A percentile compares a stretch with the other conserved stretches of the same genome.
These are phyloP conservation scores for Microctonus brassicae DNA, from an alignment of 2,888 invertebrate genomes.

Conservation along the genomic window DNA sequence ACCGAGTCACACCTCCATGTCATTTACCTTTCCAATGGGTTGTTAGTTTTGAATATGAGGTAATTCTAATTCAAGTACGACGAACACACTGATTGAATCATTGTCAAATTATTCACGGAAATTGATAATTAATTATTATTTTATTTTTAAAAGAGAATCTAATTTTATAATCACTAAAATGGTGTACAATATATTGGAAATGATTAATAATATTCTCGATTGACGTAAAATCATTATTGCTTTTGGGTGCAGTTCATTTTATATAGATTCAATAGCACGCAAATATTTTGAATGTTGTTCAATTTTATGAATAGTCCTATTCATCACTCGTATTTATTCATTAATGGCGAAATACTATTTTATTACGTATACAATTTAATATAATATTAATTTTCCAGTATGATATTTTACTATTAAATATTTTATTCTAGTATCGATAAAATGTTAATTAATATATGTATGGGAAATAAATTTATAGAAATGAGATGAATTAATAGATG, in stretches of 20 bases:
- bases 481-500: too few relatives aligned
- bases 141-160: neutral
- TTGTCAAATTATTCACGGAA: neutral
- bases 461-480: too few relatives aligned
- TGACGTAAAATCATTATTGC: neutral
- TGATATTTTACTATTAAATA: too few relatives aligned
- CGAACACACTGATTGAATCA: neutral
- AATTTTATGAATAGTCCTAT: neutral
- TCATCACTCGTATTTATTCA: neutral
- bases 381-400: too few relatives aligned
- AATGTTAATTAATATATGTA: neutral
- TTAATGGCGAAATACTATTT: neutral
- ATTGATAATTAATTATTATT: neutral
- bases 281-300: neutral
- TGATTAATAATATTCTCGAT: neutral
- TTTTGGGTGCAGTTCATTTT: neutral
- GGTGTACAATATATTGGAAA: neutral
- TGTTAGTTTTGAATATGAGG: slow-evolving; percentile 6
- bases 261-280: neutral
- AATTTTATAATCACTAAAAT: neutral
- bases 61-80: neutral
- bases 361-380: neutral
- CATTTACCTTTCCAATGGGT: neutral
- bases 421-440: neutral
- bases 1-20: neutral